Evolutionary conservation across 2,113 vertebrate genomes (phyloP), one percentile per base, ranked within the genome.

Genomic region (Procavia capensis): DNA sequence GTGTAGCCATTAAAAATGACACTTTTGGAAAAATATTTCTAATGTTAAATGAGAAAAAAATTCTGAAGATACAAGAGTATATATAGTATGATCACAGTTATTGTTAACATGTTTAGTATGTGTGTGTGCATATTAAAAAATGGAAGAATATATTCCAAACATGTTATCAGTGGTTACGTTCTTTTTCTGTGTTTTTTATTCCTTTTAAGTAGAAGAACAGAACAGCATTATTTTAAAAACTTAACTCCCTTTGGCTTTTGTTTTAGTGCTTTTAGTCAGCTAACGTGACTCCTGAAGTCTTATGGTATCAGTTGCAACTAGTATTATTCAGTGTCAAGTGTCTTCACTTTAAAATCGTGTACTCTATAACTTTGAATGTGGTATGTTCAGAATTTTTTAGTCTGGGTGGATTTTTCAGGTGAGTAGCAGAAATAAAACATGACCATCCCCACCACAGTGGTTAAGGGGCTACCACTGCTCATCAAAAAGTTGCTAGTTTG

Each of bases 241-340:
- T 57, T 22, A 64, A 64, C 41, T 88, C 24, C 34, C 5, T 86
- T 82, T 72, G 22, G 36, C 45, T 88, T 84, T 75, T 36, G 39
- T 75, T 66, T 91, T 80, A 76, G 47, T 88, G 72, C 31, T 68
- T 75, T 79, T 57, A 79, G 20, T 90, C 74, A 50, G 27, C 82
- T 85, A 61, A 9, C 47, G n/a, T 79, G 36, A 14, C 50, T 84
- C 36, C 91, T 95, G 88, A 88, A 95, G 8, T 39, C 39, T 89
- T 85, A 8, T 9, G 11, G 7, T 91, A 39, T 85, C 81, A 31
- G 0, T 91, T 91, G 4, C 72, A 64, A 25, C 36, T 66, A 54
- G 22, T 79, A n/a, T 84, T 87, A 68, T 75, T 91, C 72, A 72
- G 1, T 84, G 19, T 45, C 36, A 78, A 27, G 24, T 90, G 47